phyloP scores from a whole-genome alignment of 2,113 vertebrate species.

The Cryptotis parvus region DNA sequence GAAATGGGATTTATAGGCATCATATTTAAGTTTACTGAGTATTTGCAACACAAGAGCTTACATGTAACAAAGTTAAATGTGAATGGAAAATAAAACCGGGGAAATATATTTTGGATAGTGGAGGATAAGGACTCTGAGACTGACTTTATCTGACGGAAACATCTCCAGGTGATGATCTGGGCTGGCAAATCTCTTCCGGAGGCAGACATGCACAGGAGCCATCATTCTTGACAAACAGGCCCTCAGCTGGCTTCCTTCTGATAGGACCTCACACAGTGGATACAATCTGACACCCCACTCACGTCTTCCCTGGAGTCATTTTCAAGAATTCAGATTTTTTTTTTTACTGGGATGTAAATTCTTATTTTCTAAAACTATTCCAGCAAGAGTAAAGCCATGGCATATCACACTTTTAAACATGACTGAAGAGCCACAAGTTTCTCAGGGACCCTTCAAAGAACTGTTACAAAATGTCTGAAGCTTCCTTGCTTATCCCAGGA shows the following conservation, averaged over 20 bases:
- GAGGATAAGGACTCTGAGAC: slow-evolving; percentile 31
- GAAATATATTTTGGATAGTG: slow-evolving; percentile 59
- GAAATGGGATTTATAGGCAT: slow-evolving; percentile 72
- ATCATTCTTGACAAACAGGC: slow-evolving; percentile 14
- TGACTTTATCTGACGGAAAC: slow-evolving; percentile 50
- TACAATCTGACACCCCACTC: not conserved
- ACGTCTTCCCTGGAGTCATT: not conserved
- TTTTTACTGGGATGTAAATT: slow-evolving; percentile 29
- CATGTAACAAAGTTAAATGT: slow-evolving; percentile 67
- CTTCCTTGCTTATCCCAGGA: not conserved
- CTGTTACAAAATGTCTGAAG: not conserved
- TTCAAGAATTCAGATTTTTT: slow-evolving; percentile 47
- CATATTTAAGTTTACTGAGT: slow-evolving; percentile 72
- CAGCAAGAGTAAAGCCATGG: not conserved
- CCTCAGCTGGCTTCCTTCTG: slow-evolving; percentile 9
- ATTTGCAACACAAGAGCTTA: slow-evolving; percentile 69
- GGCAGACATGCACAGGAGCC: not conserved
- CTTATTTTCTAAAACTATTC: slow-evolving; percentile 5
- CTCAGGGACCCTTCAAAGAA: not conserved
- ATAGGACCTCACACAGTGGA: not conserved
- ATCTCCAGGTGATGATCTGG: not conserved
- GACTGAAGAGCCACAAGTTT: not conserved
- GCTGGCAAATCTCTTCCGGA: slow-evolving; percentile 29
- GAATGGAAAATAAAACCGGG: slow-evolving; percentile 56
- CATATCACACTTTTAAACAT: not conserved